Percentiles rank a stretch among this genome's conserved stretches.
These are phyloP conservation scores for Chloroclystis v-ata DNA, from an alignment of 2,888 invertebrate genomes.

Conservation along the genomic window DNA sequence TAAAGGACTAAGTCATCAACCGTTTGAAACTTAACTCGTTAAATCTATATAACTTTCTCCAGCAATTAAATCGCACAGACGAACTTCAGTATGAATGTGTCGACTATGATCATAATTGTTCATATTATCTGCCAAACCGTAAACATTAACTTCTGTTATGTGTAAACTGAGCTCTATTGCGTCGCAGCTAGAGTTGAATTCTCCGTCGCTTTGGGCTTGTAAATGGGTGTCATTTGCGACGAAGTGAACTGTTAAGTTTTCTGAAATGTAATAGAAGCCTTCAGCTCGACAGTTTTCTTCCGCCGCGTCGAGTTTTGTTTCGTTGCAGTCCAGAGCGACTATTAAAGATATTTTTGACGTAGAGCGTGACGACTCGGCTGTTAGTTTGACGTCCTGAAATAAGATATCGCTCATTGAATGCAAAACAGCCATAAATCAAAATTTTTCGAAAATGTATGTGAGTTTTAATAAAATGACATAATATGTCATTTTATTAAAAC, in stretches of 20 bases:
- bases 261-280: conserved; percentile 48
- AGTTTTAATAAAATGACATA: not conserved
- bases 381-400: conserved; percentile 46
- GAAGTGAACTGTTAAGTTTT: conserved; percentile 44
- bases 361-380: conserved; percentile 52
- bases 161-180: conserved; percentile 35
- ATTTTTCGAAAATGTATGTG: no score
- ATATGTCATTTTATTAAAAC: no score
- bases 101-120: conserved; percentile 64
- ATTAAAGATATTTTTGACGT: conserved; percentile 46
- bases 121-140: conserved; percentile 50
- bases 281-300: conserved; percentile 4
- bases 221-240: conserved; percentile 42
- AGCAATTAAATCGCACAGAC: conserved; percentile 46
- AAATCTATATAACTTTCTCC: conserved; percentile 31
- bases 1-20: not conserved
- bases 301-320: conserved; percentile 24
- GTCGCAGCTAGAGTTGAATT: conserved; percentile 46
- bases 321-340: conserved; percentile 52
- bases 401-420: no score
- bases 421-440: no score
- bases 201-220: conserved; percentile 40
- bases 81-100: conserved; percentile 34
- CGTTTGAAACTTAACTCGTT: conserved; percentile 4
- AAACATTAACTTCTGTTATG: conserved; percentile 49